Evolutionary conservation across 2,888 invertebrate genomes (phyloP).

Genomic region (Cerceris ruficornis): DNA sequence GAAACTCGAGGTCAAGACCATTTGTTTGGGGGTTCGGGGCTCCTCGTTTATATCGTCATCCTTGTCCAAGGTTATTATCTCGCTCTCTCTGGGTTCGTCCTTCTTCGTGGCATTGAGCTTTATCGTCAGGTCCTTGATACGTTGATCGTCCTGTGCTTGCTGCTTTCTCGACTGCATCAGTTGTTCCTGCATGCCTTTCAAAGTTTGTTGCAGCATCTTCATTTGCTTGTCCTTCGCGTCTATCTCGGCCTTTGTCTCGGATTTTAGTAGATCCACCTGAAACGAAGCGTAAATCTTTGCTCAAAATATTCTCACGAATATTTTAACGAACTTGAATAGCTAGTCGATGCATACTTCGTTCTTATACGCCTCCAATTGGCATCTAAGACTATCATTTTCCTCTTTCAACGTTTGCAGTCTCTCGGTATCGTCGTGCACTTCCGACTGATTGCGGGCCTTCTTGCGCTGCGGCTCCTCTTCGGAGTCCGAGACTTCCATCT

Average conservation of each 20-base stretch:
- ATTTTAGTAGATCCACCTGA: constrained; percentile 90
- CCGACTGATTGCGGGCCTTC: constrained; percentile 71
- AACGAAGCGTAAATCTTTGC: constrained; percentile 10
- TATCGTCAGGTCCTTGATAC: constrained; percentile 82
- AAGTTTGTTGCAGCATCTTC: constrained; percentile 86
- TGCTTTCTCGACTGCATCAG: constrained; percentile 84
- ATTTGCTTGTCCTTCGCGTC: constrained; percentile 94
- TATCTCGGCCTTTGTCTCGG: constrained; percentile 89
- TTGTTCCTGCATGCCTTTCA: constrained; percentile 85
- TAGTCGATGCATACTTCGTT: constrained; percentile 85
- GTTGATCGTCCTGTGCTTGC: constrained; percentile 83
- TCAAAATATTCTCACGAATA: constrained; percentile 1
- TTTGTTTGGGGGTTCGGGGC: constrained; percentile 74
- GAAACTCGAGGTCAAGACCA: constrained; percentile 67
- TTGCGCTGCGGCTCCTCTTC: constrained; percentile 84
- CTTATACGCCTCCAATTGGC: constrained; percentile 96
- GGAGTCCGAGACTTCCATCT: constrained; percentile 93
- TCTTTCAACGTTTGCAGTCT: constrained; percentile 84
- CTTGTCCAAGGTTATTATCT: constrained; percentile 82
- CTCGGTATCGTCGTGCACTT: constrained; percentile 73
- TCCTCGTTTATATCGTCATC: constrained; percentile 79
- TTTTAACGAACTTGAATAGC: background rate
- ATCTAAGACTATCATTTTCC: constrained; percentile 94
- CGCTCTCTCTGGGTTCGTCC: constrained; percentile 79
- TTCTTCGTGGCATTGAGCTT: constrained; percentile 79